Base-by-base conservation (phyloP, 2,888 invertebrate species). In the Chironomus riparius region DNA sequence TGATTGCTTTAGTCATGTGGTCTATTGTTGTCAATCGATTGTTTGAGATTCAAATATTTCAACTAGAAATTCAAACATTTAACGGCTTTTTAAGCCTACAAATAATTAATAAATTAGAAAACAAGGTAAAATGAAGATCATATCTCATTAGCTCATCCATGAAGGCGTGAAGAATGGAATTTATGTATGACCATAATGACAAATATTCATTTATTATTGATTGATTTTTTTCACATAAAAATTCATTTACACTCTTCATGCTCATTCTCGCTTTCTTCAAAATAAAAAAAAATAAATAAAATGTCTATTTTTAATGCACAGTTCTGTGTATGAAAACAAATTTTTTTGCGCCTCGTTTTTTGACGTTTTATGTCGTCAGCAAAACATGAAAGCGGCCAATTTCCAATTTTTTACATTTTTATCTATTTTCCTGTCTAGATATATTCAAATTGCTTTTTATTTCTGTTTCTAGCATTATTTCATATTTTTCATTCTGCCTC, bases 321-420 rank as follows among this genome's bases (percentile, higher is more conserved):
- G 38, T 10, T 38, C 38, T 38, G 38, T 38, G 38, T 38, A 10
- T 38, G 38, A 38, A 38, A 38, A 38, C 38, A 38, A 10, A 5
- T 10, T 18, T 65, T 65, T 65, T 71, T 71, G 61, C 72, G 72
- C 72, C 62, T 72, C 62, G 38, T 61, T 48, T 62, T 70, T 71
- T 71, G 56, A 65, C 65, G 62, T 38, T 71, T 38, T 15, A n/a
- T 62, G 62, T 72, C 72, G 72, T 72, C 72, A 72, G 72, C 72
- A 70, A 50, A 47, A 72, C 56, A 72, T 72, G 22, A 72, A 71
- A 62, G 62, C 62, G 24, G 72, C 72, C 72, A 72, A 72, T 72
- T 72, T 72, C 72, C 72, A 72, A 50, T 72, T 72, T n/a, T 62
- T 72, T 72, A 24, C 38, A 22, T 72, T 38, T 62, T 50, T 62